These are phyloP conservation scores for Mesembrinibis cayennensis DNA, from an alignment of 2,113 vertebrate genomes.

Conservation along the genomic window DNA sequence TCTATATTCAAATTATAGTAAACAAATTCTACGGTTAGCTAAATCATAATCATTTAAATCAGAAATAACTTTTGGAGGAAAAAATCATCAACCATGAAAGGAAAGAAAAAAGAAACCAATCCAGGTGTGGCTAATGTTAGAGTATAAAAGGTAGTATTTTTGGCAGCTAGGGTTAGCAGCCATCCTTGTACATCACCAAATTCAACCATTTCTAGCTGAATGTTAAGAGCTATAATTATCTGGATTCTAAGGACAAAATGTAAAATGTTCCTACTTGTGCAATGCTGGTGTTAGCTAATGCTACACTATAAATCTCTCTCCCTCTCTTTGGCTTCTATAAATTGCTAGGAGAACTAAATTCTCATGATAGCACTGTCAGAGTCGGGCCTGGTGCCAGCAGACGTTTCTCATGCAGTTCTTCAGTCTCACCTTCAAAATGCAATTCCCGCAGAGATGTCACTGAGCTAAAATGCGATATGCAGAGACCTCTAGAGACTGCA, in stretches of 20 bases:
- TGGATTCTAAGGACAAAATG: not conserved
- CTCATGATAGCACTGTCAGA: not conserved
- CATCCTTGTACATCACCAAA: not conserved
- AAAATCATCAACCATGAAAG: not conserved
- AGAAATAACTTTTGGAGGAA: not conserved
- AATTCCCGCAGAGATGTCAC: not conserved
- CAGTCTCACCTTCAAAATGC: not conserved
- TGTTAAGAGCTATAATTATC: not conserved
- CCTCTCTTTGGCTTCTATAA: not conserved
- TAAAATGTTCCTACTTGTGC: not conserved
- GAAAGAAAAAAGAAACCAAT: not conserved
- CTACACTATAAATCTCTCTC: not conserved
- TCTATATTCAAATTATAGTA: not conserved
- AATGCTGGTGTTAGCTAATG: not conserved
- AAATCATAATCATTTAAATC: not conserved
- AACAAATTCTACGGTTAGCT: not conserved
- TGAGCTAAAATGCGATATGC: constrained; percentile 61
- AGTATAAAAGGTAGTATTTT: not conserved
- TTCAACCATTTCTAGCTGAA: not conserved
- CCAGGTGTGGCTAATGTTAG: not conserved
- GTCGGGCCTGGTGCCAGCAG: not conserved
- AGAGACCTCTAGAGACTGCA: constrained; percentile 79
- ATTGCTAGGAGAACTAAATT: not conserved
- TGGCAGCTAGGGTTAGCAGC: not conserved
- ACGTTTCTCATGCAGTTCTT: not conserved